Evolutionary conservation across 2,113 vertebrate genomes (phyloP).

Genomic region (Hydrolagus affinis): DNA sequence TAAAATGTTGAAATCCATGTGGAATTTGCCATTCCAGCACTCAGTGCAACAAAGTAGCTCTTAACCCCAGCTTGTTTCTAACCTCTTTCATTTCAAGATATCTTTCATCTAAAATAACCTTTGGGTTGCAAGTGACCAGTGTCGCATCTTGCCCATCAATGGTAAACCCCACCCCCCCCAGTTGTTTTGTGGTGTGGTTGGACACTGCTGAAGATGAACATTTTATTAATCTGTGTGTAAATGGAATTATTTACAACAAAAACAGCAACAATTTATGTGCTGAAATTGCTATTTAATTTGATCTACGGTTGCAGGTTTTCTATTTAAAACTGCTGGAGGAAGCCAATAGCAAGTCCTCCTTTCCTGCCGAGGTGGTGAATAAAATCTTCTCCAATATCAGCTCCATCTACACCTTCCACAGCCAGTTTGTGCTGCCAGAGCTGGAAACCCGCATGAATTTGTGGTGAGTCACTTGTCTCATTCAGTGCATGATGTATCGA

Average conservation of each 20-base stretch:
- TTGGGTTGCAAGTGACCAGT: background rate
- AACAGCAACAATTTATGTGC: too few relatives aligned
- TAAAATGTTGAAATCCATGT: too few relatives aligned
- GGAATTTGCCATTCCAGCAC: too few relatives aligned
- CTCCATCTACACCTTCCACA: slow-evolving; percentile 86
- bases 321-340: slow-evolving; percentile 80
- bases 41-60: too few relatives aligned
- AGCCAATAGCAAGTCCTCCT: slow-evolving; percentile 76
- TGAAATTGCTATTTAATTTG: background rate
- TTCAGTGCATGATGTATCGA: background rate
- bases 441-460: slow-evolving; percentile 93
- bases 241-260: too few relatives aligned
- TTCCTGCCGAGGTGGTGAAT: slow-evolving; percentile 84
- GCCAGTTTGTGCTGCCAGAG: slow-evolving; percentile 87
- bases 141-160: background rate
- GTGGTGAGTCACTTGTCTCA: slow-evolving; percentile 69
- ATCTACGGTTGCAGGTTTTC: slow-evolving; percentile 69
- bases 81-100: too few relatives aligned
- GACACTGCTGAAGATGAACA: background rate
- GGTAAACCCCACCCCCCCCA: background rate
- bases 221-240: too few relatives aligned
- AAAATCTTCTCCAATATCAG: slow-evolving; percentile 97
- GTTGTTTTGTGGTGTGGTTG: background rate
- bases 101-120: too few relatives aligned
- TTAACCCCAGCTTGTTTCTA: too few relatives aligned